Evolutionary conservation across 2,888 invertebrate species (phyloP), one percentile per base, ranked within the genome.

Genomic region (Drosophila sordidula): DNA sequence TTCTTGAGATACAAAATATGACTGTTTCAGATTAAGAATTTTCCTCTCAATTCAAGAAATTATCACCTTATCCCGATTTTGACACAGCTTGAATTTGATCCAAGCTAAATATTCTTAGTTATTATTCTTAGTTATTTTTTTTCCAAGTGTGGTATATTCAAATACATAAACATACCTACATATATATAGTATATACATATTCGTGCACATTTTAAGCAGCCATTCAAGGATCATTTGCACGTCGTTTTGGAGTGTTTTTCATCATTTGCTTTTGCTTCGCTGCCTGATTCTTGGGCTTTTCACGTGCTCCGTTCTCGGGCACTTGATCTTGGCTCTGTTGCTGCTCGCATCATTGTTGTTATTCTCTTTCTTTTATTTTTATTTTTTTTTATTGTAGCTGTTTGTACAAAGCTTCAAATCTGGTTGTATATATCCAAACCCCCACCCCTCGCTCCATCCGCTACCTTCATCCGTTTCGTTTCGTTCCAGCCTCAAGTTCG

Each of bases 401-500:
- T 85, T 85, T 85, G 87, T 85, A 81, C 66, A 85, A 85, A 85
- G 85, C 85, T 89, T 89, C 79, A 85, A 89, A 87, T 85, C 87
- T 81, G 82, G 79, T 74, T 74, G 74, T 59, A 77, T 55, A 65
- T 66, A 65, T 65, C 16, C 52, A 47, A 39, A 51, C 42, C 62
- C 50, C 6, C 22, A 6, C 26, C 26, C 29, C 36, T 3, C n/a
- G 1, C 38, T 34, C 34, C 44, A 55, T 57, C 45, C 61, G 54
- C 38, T 58, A 52, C 22, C 58, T 57, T 55, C 58, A 69, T 75
- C 64, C 75, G 64, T 58, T 69, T 39, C 70, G 64, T 79, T 71
- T 62, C 62, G 77, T 55, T 67, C 41, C 76, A 75, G 63, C 61
- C 46, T 57, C 65, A 70, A 80, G 87, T 88, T 88, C 88, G 87